A percentile compares a stretch with the other conserved stretches of the same genome.
Evolutionary conservation across 2,888 invertebrate species (phyloP).

Genomic region (Amiota minor): DNA sequence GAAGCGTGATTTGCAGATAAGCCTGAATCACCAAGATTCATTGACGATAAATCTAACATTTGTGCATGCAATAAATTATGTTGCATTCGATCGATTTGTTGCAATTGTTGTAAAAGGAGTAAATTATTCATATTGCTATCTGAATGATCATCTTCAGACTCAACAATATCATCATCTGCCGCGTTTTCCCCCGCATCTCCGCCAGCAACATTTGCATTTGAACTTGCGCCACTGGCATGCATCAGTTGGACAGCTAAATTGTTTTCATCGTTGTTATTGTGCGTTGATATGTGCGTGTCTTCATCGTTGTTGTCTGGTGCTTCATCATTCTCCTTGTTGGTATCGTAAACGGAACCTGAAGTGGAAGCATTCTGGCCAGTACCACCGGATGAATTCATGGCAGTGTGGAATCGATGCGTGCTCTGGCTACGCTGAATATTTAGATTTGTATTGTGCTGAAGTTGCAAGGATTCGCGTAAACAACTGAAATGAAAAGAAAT

Average conservation of each 20-base stretch:
- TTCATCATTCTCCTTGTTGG: conserved; percentile 66
- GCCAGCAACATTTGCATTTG: conserved; percentile 30
- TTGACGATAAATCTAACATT: conserved; percentile 54
- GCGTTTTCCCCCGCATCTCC: conserved; percentile 29
- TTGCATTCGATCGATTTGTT: conserved; percentile 62
- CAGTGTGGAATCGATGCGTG: conserved; percentile 71
- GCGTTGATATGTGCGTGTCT: not conserved
- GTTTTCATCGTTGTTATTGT: conserved; percentile 51
- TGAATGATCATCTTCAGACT: conserved; percentile 55
- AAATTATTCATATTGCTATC: conserved; percentile 57
- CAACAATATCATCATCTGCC: conserved; percentile 46
- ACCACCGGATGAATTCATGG: conserved; percentile 57
- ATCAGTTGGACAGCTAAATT: conserved; percentile 53
- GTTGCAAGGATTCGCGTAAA: conserved; percentile 71
- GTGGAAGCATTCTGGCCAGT: conserved; percentile 34
- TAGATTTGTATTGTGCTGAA: conserved; percentile 73
- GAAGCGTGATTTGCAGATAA: conserved; percentile 40
- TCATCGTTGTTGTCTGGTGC: conserved; percentile 31
- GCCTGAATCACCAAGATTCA: conserved; percentile 49
- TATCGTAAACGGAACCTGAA: conserved; percentile 57
- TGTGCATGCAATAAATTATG: conserved; percentile 59
- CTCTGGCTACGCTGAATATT: conserved; percentile 74
- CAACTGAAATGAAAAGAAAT: conserved; percentile 57
- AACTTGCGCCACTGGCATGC: conserved; percentile 34
- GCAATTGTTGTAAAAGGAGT: conserved; percentile 62